Conservation (phyloP, 1,140 invertebrate species). For the Atopsyche davidsoni region DNA sequence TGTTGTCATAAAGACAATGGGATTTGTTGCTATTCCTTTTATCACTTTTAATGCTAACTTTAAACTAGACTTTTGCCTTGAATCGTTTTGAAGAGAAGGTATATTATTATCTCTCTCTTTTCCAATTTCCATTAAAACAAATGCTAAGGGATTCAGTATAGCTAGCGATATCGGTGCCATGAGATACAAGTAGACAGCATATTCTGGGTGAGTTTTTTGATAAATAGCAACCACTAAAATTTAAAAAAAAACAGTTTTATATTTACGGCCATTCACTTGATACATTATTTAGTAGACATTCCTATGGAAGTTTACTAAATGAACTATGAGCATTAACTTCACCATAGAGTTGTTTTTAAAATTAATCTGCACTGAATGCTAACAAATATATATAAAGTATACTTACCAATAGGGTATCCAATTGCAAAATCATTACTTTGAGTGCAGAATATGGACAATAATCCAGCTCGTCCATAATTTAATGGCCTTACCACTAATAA, state of each 20-base stretch:
- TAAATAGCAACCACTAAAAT: constrained; percentile 70
- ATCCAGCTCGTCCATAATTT: constrained; percentile 77
- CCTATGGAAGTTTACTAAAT: too few species aligned
- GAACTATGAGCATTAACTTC: too few species aligned
- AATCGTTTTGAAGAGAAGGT: not conserved
- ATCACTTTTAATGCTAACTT: constrained; percentile 37
- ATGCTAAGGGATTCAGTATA: constrained; percentile 88
- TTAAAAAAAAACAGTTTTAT: constrained; percentile 17
- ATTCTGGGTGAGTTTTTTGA: constrained; percentile 77
- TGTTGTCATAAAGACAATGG: constrained; percentile 89
- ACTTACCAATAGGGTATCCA: constrained; percentile 86
- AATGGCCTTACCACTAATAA: constrained; percentile 71
- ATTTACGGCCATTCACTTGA: too few species aligned
- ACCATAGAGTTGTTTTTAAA: constrained; percentile 47
- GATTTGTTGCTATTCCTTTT: constrained; percentile 78
- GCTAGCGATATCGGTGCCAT: constrained; percentile 91
- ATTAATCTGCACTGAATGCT: constrained; percentile 31
- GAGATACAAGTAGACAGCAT: constrained; percentile 85
- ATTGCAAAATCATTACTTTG: constrained; percentile 98
- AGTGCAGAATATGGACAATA: constrained; percentile 92
- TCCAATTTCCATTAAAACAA: constrained; percentile 83
- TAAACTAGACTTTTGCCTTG: constrained; percentile 7
- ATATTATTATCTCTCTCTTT: constrained; percentile 49
- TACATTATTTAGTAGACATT: too few species aligned
- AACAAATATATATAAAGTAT: constrained; percentile 7